These are phyloP conservation scores for Drosophila cognata DNA, from an alignment of 2,888 invertebrate genomes.

Conservation along the genomic window DNA sequence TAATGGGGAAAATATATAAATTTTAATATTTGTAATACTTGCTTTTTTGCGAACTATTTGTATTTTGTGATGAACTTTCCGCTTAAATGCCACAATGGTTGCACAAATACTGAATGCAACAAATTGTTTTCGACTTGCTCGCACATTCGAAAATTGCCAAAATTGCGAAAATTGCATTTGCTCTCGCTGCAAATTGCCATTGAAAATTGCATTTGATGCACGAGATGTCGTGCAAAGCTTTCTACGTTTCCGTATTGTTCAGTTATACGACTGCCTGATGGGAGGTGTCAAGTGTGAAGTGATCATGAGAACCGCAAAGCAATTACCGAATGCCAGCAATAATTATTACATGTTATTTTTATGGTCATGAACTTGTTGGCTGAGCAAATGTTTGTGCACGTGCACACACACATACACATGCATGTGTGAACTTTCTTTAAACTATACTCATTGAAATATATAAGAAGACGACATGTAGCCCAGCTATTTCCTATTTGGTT, in stretches of 20 bases:
- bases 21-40: slow-evolving; percentile 19
- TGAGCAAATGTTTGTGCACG: background rate
- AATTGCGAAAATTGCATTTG: slow-evolving; percentile 26
- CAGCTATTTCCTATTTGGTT: slow-evolving; percentile 24
- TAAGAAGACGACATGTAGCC: background rate
- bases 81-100: slow-evolving; percentile 50
- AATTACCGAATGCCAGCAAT: slow-evolving; percentile 24
- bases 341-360: background rate
- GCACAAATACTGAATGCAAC: slow-evolving; percentile 48
- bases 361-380: slow-evolving; percentile 13
- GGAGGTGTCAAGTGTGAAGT: background rate
- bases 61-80: slow-evolving; percentile 11
- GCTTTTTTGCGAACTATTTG: slow-evolving; percentile 7
- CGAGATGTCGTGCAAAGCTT: slow-evolving; percentile 53
- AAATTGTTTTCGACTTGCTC: slow-evolving; percentile 23
- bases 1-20: background rate
- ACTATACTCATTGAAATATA: background rate
- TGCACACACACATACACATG: background rate
- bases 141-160: slow-evolving; percentile 29
- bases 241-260: slow-evolving; percentile 44
- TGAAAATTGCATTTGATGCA: slow-evolving; percentile 36
- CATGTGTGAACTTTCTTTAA: background rate
- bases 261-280: slow-evolving; percentile 6
- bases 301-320: slow-evolving; percentile 10
- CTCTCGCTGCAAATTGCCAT: slow-evolving; percentile 17